Evolutionary conservation across 2,797 vertebrate genomes (phyloP).

Genomic region (Hemitrygon akajei): DNA sequence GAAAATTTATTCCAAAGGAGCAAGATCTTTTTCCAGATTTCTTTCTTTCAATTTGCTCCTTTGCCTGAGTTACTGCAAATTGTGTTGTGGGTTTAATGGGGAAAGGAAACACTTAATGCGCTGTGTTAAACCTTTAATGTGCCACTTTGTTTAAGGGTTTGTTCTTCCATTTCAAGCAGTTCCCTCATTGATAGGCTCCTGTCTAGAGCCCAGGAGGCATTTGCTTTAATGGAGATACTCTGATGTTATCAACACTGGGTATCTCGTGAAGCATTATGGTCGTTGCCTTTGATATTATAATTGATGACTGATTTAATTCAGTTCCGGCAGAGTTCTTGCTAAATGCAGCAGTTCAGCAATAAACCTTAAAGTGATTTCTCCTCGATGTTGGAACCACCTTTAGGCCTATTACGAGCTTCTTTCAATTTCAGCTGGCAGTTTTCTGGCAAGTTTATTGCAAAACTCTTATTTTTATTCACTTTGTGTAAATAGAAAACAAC

Average conservation of each 20-base stretch:
- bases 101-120: neutral
- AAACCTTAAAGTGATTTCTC: neutral
- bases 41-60: neutral
- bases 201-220: conserved; percentile 7
- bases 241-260: neutral
- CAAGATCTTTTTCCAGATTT: neutral
- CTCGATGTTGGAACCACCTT: neutral
- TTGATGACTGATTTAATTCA: neutral
- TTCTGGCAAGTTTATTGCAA: neutral
- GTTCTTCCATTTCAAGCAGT: neutral
- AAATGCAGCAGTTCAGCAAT: neutral
- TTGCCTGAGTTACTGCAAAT: conserved; percentile 7
- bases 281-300: neutral
- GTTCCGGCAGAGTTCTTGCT: neutral
- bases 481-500: too few relatives aligned
- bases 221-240: neutral
- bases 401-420: neutral
- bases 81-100: neutral
- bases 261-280: neutral
- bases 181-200: neutral
- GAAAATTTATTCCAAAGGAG: neutral
- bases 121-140: neutral
- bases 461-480: neutral
- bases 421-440: neutral
- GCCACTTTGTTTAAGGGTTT: neutral